Evolutionary conservation across 1,140 invertebrate genomes (phyloP).

Genomic region (Atta texana): DNA sequence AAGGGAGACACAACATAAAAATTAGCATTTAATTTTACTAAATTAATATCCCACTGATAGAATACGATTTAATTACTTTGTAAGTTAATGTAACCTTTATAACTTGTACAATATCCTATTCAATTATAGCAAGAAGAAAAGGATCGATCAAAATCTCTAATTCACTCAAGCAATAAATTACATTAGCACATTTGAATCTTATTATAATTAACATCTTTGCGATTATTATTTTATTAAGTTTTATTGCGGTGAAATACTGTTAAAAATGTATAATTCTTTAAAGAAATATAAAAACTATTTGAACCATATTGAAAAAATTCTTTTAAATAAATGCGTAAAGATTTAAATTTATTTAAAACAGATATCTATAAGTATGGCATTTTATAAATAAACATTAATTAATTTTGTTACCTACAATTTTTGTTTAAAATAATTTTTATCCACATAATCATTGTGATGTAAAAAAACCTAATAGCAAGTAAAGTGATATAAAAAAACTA

Average conservation of each 20-base stretch:
- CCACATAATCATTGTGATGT: not conserved
- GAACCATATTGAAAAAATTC: not conserved
- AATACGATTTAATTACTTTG: constrained; percentile 15
- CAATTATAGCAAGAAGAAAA: not conserved
- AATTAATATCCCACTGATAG: not conserved
- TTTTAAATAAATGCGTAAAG: not conserved
- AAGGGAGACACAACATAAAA: not conserved
- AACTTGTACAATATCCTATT: constrained; percentile 4
- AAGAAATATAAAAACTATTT: not conserved
- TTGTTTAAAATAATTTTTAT: not conserved
- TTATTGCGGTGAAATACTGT: not conserved
- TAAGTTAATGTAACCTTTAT: constrained; percentile 2
- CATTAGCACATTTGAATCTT: not conserved
- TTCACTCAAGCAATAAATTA: constrained; percentile 1
- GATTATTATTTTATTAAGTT: constrained; percentile 4
- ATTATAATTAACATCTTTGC: not conserved
- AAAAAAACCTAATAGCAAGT: not conserved
- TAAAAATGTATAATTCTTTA: not conserved
- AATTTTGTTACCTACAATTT: not conserved
- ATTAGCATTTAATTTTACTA: constrained; percentile 9
- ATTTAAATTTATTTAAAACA: not conserved
- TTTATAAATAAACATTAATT: constrained; percentile 1
- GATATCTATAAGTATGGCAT: not conserved
- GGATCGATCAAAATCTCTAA: not conserved
- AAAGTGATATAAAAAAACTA: not conserved